Conservation (phyloP, 1,140 invertebrate genomes). For the Zaprionus tsacasi region DNA sequence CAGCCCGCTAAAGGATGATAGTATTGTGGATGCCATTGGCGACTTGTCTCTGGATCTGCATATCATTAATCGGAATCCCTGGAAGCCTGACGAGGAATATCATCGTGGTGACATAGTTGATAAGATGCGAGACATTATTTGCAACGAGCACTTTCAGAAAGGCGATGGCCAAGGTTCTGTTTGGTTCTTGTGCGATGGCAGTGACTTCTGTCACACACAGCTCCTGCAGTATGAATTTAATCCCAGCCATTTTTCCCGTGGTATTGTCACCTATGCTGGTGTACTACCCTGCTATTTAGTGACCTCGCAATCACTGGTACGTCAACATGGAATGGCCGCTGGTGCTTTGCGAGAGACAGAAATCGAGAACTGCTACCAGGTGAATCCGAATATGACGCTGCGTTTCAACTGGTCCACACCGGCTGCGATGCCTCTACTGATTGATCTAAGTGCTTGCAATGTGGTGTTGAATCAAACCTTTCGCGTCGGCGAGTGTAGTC, state of each 20-base stretch:
- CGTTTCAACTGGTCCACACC: slow-evolving; percentile 58
- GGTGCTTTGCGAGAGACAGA: slow-evolving; percentile 43
- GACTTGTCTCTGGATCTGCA: slow-evolving; percentile 68
- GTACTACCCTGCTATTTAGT: slow-evolving; percentile 55
- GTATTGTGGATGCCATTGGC: slow-evolving; percentile 65
- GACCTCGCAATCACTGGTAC: slow-evolving; percentile 58
- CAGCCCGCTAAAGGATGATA: slow-evolving; percentile 79
- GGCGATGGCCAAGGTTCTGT: slow-evolving; percentile 61
- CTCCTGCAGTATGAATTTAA: slow-evolving; percentile 70
- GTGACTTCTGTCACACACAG: slow-evolving; percentile 59
- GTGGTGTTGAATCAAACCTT: slow-evolving; percentile 69
- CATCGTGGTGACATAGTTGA: slow-evolving; percentile 60
- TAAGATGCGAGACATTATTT: slow-evolving; percentile 62
- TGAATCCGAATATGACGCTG: slow-evolving; percentile 67
- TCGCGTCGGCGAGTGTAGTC: slow-evolving; percentile 54
- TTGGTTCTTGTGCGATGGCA: slow-evolving; percentile 75
- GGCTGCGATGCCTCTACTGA: slow-evolving; percentile 47
- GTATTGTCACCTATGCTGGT: slow-evolving; percentile 64
- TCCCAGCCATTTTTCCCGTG: slow-evolving; percentile 55
- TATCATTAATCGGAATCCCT: slow-evolving; percentile 56
- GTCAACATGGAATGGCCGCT: slow-evolving; percentile 26
- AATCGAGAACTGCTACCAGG: slow-evolving; percentile 75
- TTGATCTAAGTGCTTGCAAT: slow-evolving; percentile 64
- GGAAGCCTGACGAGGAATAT: slow-evolving; percentile 73
- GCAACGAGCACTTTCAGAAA: slow-evolving; percentile 57